Base-by-base conservation (phyloP, 2,797 vertebrate species). In the Eospalax fontanierii region DNA sequence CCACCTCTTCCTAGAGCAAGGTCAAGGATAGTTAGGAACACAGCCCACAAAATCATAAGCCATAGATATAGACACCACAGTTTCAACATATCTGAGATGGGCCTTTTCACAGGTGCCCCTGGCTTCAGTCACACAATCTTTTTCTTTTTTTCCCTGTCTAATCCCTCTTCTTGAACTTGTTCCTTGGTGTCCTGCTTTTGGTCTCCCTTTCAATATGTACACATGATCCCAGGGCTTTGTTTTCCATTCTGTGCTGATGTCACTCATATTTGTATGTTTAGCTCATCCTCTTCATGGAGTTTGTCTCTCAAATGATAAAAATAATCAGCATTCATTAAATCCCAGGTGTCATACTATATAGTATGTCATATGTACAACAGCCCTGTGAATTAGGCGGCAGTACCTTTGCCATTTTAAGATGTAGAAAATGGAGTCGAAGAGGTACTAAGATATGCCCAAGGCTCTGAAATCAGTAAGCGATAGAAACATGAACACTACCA, bases 371-470 rank as follows among this genome's bases (percentile, higher is more conserved):
- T 82, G 18, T 50, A 21, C 33, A 76, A 50, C 38, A 79, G 22
- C 11, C 33, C 79, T 88, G n/a, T 79, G 43, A 75, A 94, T 68
- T 82, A 87, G 63, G 14, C 22, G 38, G 6, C 22, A 2, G 6
- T 28, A 2, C 43, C 7, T 22, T n/a, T n/a, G 18, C 43, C 16
- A 46, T 80, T 94, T 93, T 94, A 38, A 70, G 54, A 92, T 78
- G 80, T 82, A 43, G 70, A 84, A 85, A 83, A 88, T 50, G 57
- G 59, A 91, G 30, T 85, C 92, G 6, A 65, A 5, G 79, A 92
- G 71, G 80, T 74, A 54, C 18, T 22, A 59, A 57, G 59, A 68
- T 57, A 95, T 93, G 14, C 10, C n/a, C 38, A 92, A 85, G 40
- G 14, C 75, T 82, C 46, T 61, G 21, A 57, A 59, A 19, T 84